Percentiles rank a stretch among this genome's conserved stretches.
Conservation (phyloP, 2,113 vertebrate genomes). For the Perca schrenkii region DNA sequence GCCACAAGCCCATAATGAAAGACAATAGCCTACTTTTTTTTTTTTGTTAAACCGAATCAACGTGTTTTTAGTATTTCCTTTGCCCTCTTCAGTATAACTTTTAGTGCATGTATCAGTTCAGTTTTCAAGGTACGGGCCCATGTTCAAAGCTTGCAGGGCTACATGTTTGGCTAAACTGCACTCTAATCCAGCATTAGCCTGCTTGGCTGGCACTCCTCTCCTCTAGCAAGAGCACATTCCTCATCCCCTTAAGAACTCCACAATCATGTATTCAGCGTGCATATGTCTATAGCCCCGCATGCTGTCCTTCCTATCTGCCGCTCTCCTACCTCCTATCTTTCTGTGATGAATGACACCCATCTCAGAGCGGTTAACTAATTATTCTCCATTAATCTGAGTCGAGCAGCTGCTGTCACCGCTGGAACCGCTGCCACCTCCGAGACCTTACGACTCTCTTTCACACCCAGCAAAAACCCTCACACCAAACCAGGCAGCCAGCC, state of each 20-base stretch:
- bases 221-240: constrained; percentile 31
- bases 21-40: background rate
- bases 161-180: constrained; percentile 35
- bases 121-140: constrained; percentile 1
- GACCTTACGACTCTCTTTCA: constrained; percentile 26
- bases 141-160: constrained; percentile 11
- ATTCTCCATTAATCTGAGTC: constrained; percentile 78
- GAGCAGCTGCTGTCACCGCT: constrained; percentile 60
- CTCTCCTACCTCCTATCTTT: constrained; percentile 26
- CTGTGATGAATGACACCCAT: constrained; percentile 77
- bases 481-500: constrained; percentile 11
- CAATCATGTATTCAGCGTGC: constrained; percentile 53
- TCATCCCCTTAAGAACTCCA: constrained; percentile 35
- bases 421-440: constrained; percentile 18
- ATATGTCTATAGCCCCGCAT: constrained; percentile 43
- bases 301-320: constrained; percentile 23
- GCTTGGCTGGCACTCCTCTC: constrained; percentile 55
- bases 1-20: background rate
- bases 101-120: background rate
- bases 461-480: constrained; percentile 35
- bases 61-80: background rate
- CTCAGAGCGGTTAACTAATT: constrained; percentile 68
- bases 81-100: background rate
- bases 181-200: constrained; percentile 71
- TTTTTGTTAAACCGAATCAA: background rate